Evolutionary conservation across 2,888 invertebrate genomes (phyloP).

Genomic region (Melitaea athalia): DNA sequence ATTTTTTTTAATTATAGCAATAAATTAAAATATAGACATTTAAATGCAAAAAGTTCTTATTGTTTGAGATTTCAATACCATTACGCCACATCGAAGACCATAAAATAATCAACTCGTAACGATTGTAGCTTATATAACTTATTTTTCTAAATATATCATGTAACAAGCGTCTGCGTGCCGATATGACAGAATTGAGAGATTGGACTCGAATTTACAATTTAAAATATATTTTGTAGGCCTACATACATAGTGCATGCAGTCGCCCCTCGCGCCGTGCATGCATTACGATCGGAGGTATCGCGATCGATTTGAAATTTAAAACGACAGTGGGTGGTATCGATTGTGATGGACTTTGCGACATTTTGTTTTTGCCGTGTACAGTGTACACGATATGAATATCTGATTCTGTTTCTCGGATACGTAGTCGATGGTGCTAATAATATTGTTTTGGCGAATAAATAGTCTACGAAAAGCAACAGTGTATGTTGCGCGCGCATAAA

Average conservation of each 20-base stretch:
- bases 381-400: neutral
- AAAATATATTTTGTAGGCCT: conserved; percentile 23
- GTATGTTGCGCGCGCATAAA: too few relatives aligned
- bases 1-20: too few relatives aligned
- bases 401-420: too few relatives aligned
- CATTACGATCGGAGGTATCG: conserved; percentile 29
- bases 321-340: conserved; percentile 17
- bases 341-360: conserved; percentile 13
- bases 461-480: too few relatives aligned
- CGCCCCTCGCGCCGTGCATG: conserved; percentile 34
- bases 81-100: neutral
- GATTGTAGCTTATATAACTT: neutral
- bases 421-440: too few relatives aligned
- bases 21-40: neutral
- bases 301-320: conserved; percentile 37
- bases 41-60: neutral
- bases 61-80: neutral
- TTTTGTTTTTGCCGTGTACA: neutral
- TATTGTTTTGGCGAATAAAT: neutral
- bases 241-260: conserved; percentile 35
- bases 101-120: neutral
- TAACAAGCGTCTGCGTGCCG: neutral
- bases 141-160: conserved; percentile 3
- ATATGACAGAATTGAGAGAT: conserved; percentile 19
- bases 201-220: conserved; percentile 22